Evolutionary conservation across 2,888 invertebrate genomes (phyloP).

Genomic region (Trissolcus brochymenae): DNA sequence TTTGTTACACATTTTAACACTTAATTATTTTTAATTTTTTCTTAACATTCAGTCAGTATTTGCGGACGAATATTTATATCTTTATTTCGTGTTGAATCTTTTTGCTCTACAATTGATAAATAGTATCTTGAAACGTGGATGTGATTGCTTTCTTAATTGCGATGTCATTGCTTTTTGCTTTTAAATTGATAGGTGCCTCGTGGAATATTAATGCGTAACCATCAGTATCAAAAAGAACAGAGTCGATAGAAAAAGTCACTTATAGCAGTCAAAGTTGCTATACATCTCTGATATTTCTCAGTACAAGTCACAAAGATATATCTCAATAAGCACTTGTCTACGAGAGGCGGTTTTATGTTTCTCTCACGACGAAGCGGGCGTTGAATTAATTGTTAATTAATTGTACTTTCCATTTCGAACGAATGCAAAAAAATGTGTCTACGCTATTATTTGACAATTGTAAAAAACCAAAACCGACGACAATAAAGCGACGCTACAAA

Average conservation of each 20-base stretch:
- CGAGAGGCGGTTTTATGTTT: neutral
- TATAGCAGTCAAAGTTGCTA: constrained; percentile 15
- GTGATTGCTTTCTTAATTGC: constrained; percentile 27
- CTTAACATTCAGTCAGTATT: no score
- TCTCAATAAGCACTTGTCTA: constrained; percentile 9
- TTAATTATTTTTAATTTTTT: no score
- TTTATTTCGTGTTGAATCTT: neutral
- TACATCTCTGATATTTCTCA: neutral
- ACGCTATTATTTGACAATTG: constrained; percentile 10
- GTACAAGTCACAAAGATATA: constrained; percentile 25
- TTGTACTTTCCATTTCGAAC: constrained; percentile 1
- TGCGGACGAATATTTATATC: no score
- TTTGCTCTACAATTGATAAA: constrained; percentile 25
- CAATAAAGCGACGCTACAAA: constrained; percentile 1
- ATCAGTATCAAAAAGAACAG: constrained; percentile 16
- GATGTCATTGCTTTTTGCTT: constrained; percentile 12
- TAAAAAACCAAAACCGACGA: constrained; percentile 5
- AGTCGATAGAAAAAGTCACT: constrained; percentile 10
- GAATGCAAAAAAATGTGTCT: neutral
- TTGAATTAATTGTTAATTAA: constrained; percentile 1
- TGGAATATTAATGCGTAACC: constrained; percentile 28
- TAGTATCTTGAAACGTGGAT: constrained; percentile 24
- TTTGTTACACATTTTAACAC: no score
- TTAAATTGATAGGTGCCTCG: constrained; percentile 19
- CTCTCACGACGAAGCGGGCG: neutral